phyloP scores from a whole-genome alignment of 2,113 vertebrate species.

The Colinus virginianus region DNA sequence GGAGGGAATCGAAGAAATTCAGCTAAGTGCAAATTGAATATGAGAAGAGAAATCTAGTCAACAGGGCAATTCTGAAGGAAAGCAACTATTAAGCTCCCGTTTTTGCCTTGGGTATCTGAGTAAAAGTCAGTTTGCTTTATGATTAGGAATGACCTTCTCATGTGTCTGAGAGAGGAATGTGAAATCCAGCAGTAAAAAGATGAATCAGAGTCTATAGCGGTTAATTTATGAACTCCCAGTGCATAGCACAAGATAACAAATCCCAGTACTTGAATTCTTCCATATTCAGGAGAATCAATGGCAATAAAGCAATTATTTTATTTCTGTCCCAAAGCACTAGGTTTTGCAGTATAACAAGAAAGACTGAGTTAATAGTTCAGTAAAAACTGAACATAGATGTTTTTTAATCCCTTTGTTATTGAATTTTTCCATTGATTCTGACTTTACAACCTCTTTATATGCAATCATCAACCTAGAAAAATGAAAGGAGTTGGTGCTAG shows the following conservation, averaged over 20 bases:
- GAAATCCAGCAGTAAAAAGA: slow-evolving; percentile 39
- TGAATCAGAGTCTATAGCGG: slow-evolving; percentile 74
- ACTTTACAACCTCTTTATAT: not conserved
- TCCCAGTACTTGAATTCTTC: not conserved
- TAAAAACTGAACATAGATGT: not conserved
- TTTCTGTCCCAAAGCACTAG: not conserved
- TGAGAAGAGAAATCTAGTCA: slow-evolving; percentile 27
- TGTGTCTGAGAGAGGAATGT: slow-evolving; percentile 65
- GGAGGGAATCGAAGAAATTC: not conserved
- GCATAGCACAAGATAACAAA: not conserved
- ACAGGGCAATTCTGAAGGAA: not conserved
- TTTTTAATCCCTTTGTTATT: not conserved
- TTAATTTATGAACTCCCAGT: slow-evolving; percentile 69
- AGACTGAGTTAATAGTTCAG: not conserved
- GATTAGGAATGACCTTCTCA: slow-evolving; percentile 59
- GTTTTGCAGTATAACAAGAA: not conserved
- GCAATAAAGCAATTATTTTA: not conserved
- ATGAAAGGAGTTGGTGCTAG: not conserved
- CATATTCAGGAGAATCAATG: not conserved
- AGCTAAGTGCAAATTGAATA: not conserved
- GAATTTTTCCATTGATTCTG: not conserved
- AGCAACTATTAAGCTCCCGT: slow-evolving; percentile 28
- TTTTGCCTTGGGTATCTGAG: not conserved
- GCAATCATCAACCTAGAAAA: not conserved
- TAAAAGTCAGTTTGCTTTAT: slow-evolving; percentile 25